Conservation (phyloP, 1,140 invertebrate species). For the Polypedilum pembai region DNA sequence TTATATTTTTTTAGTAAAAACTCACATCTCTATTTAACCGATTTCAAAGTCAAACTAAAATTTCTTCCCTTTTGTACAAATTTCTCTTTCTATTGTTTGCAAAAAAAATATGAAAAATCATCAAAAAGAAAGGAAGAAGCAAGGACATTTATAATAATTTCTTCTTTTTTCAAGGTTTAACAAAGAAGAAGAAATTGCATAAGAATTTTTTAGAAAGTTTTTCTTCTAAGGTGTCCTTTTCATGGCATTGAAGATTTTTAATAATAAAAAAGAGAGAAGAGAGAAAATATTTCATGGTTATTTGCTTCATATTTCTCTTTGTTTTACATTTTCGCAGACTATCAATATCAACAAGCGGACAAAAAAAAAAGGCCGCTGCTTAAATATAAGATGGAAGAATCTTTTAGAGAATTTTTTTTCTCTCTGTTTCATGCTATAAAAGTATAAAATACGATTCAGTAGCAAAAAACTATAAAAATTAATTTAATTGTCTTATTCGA, state of each 20-base stretch:
- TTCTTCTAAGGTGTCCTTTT: not conserved
- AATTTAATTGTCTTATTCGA: slow-evolving; percentile 1
- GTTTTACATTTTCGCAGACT: not conserved
- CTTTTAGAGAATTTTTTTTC: too few relatives aligned
- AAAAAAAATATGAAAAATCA: too few relatives aligned
- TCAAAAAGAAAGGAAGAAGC: not conserved
- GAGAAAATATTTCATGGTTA: not conserved
- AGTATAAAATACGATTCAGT: slow-evolving; percentile 7
- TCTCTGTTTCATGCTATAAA: not conserved
- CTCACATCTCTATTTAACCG: too few relatives aligned
- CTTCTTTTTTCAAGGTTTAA: slow-evolving; percentile 13
- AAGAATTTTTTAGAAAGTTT: not conserved
- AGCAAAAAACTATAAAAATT: slow-evolving; percentile 7
- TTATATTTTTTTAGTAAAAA: too few relatives aligned
- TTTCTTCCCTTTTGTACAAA: too few relatives aligned
- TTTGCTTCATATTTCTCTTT: too few relatives aligned
- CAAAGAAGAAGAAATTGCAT: not conserved
- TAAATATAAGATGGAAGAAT: too few relatives aligned
- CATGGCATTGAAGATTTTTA: not conserved
- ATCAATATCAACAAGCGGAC: not conserved
- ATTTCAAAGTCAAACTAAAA: too few relatives aligned
- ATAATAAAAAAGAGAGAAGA: not conserved
- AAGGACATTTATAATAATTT: not conserved
- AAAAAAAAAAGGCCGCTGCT: too few relatives aligned
- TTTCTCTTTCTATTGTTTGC: too few relatives aligned